A percentile compares a stretch with the other conserved stretches of the same genome.
Conservation (phyloP, 2,113 vertebrate species). For the Prionailurus viverrinus region DNA sequence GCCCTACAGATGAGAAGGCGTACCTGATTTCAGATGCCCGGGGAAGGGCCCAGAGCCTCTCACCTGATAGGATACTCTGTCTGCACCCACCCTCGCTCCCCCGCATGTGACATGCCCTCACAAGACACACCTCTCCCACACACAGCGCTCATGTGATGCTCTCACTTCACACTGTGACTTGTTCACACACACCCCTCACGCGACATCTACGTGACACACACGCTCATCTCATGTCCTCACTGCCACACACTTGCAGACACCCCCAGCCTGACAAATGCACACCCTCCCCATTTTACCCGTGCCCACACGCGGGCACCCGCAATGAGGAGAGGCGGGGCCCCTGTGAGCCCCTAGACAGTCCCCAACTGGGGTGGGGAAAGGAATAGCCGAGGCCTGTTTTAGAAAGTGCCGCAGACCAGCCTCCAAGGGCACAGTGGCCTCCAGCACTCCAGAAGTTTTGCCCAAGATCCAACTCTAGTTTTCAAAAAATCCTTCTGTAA, state of each 20-base stretch:
- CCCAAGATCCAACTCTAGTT: not conserved
- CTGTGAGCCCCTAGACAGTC: not conserved
- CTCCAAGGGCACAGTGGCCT: not conserved
- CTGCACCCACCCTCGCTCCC: not conserved
- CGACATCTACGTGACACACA: accelerated
- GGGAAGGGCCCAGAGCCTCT: not conserved
- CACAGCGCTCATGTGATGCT: not conserved
- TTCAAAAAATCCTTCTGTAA: not conserved
- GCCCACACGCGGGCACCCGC: too few species aligned
- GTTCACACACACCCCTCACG: not conserved
- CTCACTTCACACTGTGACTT: not conserved
- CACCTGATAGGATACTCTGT: not conserved
- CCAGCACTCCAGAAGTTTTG: not conserved
- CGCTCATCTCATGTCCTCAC: not conserved
- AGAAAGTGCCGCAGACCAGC: not conserved
- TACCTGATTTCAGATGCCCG: not conserved
- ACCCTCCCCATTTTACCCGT: accelerated
- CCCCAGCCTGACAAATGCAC: not conserved
- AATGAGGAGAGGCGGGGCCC: not conserved
- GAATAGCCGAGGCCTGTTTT: not conserved
- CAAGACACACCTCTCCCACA: not conserved
- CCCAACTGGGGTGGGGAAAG: not conserved
- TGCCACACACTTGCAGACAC: not conserved
- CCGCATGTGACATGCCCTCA: not conserved
- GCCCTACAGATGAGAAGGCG: not conserved